These are phyloP conservation scores for Penaeus chinensis DNA, from an alignment of 1,140 invertebrate genomes.

Conservation along the genomic window DNA sequence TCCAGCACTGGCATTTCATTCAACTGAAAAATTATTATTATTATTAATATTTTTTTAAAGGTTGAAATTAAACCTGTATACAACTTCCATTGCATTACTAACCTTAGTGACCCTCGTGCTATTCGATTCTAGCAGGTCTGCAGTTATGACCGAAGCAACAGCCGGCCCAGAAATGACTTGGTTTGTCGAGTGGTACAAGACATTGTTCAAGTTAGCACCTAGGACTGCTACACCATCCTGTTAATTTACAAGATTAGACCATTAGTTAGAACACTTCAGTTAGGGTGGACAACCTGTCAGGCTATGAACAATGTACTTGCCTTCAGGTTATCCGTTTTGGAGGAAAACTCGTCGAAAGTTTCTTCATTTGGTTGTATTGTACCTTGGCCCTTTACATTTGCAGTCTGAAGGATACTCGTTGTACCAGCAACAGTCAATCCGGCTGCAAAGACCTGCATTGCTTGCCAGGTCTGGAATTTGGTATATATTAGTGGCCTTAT, in stretches of 20 bases:
- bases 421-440: not conserved
- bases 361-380: too few species aligned
- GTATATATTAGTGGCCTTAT: too few species aligned
- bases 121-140: not conserved
- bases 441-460: not conserved
- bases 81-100: not conserved
- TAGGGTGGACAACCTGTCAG: too few species aligned
- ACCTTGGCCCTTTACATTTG: not conserved
- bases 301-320: not conserved
- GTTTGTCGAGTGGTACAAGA: not conserved
- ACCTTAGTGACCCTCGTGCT: not conserved
- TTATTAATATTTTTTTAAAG: too few species aligned
- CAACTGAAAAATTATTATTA: not conserved
- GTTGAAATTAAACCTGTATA: too few species aligned
- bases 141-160: not conserved
- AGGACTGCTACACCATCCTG: too few species aligned
- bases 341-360: not conserved
- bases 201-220: not conserved
- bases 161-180: conserved; percentile 1
- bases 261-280: too few species aligned
- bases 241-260: too few species aligned
- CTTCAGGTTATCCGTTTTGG: not conserved
- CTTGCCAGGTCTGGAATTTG: not conserved
- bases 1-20: not conserved
- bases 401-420: not conserved